Evolutionary conservation across 1,140 invertebrate genomes (phyloP), one percentile per base, ranked within the genome.

Genomic region (Drosophila erecta): DNA sequence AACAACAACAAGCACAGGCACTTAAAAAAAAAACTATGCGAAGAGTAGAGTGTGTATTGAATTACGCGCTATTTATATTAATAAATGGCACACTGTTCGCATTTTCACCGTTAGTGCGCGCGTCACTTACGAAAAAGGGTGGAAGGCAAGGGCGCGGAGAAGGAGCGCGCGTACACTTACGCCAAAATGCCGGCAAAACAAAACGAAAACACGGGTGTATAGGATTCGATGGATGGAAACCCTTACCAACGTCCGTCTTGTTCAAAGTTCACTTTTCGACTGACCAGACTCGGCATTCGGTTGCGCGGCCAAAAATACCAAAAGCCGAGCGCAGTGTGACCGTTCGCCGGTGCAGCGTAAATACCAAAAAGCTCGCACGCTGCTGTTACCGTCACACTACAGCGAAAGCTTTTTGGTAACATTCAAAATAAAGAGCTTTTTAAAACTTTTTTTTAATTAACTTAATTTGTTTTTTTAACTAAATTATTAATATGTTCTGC

Each of bases 31-130:
- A 37, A 20, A 17, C n/a, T 3, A 24, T 4, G 37, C 11, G 37
- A 38, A 38, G 4, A 38, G 11, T 14, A 64, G 24, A 30, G 60
- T 66, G 38, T 40, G 35, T 70, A 40, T 70, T 40, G 33, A 67
- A 67, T 67, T 67, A 67, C 46, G 53, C 66, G 51, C 43, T 70
- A 70, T 56, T 71, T 71, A 38, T 71, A 71, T 71, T 71, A 71
- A 71, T 71, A 57, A 71, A 71, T 70, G 70, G 51, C 67, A 54
- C 38, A 65, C 30, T 22, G 37, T 59, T 59, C 51, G 27, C 33
- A 62, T 66, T 64, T 67, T 47, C 33, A 56, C 64, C 41, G 24
- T 33, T 69, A 69, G 50, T 70, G 66, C 66, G 66, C 66, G 66
- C 66, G 66, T 56, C 50, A 43, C 66, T 70, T 47, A 70, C 35